Evolutionary conservation across 1,140 invertebrate genomes (phyloP), one percentile per base, ranked within the genome.

Genomic region (Neotoxoptera formosana): DNA sequence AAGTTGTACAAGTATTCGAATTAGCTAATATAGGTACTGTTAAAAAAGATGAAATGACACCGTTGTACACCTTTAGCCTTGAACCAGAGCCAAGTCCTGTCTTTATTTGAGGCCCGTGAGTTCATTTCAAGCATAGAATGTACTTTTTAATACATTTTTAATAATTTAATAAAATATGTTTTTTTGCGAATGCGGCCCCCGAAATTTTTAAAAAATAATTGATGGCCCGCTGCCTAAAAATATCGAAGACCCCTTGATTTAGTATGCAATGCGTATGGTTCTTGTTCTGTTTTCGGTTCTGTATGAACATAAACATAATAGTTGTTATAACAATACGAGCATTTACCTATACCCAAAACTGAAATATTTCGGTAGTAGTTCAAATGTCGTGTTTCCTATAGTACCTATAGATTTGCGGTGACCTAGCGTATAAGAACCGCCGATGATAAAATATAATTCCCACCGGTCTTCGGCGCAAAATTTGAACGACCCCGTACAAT

Each of bases 41-140:
- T n/a, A 20, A 17, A 67, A 67, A 4, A 0, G 1, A n/a, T 67
- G 30, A n/a, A n/a, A 20, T 2, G 25, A 2, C 30, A n/a, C 25
- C 30, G 30, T 7, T 67, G 60, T 20, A 67, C n/a, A 53, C n/a
- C 60, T 4, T n/a, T 2, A 53, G n/a, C n/a, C 30, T 67, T 11
- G 11, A 17, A 30, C 11, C 23, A 21, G 1, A 6, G 7, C 21
- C 21, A 7, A 21, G 53, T 0, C 25, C 14, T n/a, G 25, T 60
- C 56, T 60, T 60, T 60, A 25, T 60, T 60, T 60, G 2, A 2
- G 23, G 25, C 0, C 9, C 4, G 11, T 4, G 9, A 11, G n/a
- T 30, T n/a, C 0, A 17, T 67, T 67, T 14, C 0, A 0, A n/a
- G 1, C n/a, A 1, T n/a, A 67, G 20, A 4, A n/a, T n/a, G 9